Base-by-base conservation (phyloP, 2,797 vertebrate species). In the Oryzias sinensis region DNA sequence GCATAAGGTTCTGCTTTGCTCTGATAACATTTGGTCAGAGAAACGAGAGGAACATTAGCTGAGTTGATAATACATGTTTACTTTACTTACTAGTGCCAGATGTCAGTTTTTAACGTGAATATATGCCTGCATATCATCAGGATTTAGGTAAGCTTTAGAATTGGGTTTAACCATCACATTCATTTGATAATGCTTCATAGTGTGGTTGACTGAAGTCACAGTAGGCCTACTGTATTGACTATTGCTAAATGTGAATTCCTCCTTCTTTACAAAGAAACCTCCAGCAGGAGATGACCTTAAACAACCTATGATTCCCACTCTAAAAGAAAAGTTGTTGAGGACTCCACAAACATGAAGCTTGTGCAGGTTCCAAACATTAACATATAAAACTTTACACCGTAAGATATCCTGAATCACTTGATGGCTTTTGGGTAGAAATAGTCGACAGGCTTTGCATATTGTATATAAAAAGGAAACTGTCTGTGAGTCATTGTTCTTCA, bases 81-180 rank as follows among this genome's bases (percentile, higher is more conserved):
- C 70, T 72, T 67, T 41, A 49, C 46, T 86, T 83, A 85, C 79
- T 83, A 84, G 58, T 75, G 76, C 44, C 78, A 81, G 62, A 60
- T 77, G 40, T 52, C 61, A 37, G 63, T 45, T 76, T 73, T 82
- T 79, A 79, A 76, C 63, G 43, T 51, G 50, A 64, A 76, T 81
- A 49, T 56, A 2, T 27, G 43, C 2, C 5, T 70, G 63, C 59
- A 78, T 81, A 81, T 81, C 76, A 63, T 49, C 56, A 70, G 47
- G 74, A 70, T 79, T 63, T 55, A 44, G 11, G 53, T 15, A 55
- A 72, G 72, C 79, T 84, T 76, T 74, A 57, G 70, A 74, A 29
- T 69, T 18, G 41, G 78, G 74, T 72, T 83, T 70, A 81, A 54
- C 15, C 68, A 68, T 61, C 72, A 51, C 55, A 70, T 76, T 44